Conservation (phyloP, 2,888 invertebrate species). For the Sinentomon sp. region DNA sequence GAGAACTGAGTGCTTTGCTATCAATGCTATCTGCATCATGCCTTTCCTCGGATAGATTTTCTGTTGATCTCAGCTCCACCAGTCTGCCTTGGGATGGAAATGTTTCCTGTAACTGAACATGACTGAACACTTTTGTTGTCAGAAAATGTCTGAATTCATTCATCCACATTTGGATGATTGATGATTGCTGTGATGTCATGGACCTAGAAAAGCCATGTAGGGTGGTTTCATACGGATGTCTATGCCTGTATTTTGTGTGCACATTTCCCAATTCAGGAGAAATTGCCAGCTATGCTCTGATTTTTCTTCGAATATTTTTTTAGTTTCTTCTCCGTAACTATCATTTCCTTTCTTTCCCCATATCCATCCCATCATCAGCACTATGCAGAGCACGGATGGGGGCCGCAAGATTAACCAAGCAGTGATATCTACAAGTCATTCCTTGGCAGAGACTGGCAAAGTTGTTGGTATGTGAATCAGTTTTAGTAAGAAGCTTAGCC, state of each 20-base stretch:
- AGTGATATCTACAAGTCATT: slow-evolving; percentile 65
- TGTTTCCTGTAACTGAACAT: too few relatives aligned
- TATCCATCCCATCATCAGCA: slow-evolving; percentile 27
- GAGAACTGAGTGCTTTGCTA: slow-evolving; percentile 1
- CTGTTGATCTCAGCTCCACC: too few relatives aligned
- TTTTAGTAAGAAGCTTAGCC: too few relatives aligned
- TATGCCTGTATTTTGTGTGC: neutral
- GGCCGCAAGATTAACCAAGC: slow-evolving; percentile 80
- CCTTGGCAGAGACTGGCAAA: slow-evolving; percentile 49
- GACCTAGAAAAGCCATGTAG: too few relatives aligned
- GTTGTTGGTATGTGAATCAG: slow-evolving; percentile 37
- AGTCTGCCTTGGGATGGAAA: too few relatives aligned
- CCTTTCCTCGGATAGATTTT: too few relatives aligned
- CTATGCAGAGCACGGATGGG: slow-evolving; percentile 79
- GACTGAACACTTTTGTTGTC: too few relatives aligned
- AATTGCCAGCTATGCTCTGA: neutral
- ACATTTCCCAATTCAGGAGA: neutral
- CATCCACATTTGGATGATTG: too few relatives aligned
- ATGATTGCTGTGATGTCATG: too few relatives aligned
- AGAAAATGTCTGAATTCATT: too few relatives aligned
- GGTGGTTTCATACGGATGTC: too few relatives aligned
- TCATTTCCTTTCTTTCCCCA: slow-evolving; percentile 2
- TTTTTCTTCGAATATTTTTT: neutral
- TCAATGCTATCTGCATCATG: slow-evolving; percentile 1
- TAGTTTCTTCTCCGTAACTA: slow-evolving; percentile 2